A percentile compares a stretch with the other conserved stretches of the same genome.
Conservation (phyloP, 2,888 invertebrate genomes). For the Amiota minor region DNA sequence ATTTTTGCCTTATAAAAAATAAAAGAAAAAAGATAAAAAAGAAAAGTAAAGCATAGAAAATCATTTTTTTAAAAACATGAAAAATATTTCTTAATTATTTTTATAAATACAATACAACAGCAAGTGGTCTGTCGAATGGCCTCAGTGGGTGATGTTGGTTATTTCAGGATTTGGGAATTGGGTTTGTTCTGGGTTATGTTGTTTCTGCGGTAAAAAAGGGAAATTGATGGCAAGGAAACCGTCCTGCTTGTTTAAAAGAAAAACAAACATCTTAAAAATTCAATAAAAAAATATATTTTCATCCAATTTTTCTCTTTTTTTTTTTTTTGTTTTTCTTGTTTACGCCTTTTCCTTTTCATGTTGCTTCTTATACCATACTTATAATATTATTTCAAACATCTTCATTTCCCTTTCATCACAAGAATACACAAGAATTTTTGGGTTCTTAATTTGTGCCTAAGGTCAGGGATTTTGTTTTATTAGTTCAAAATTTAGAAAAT, state of each 20-base stretch:
- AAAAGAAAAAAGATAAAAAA: conserved; percentile 47
- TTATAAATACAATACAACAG: conserved; percentile 60
- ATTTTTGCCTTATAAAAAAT: conserved; percentile 48
- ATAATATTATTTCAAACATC: neutral
- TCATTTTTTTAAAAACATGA: conserved; percentile 53
- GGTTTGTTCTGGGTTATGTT: neutral
- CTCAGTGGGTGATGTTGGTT: conserved; percentile 13
- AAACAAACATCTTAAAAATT: conserved; percentile 16
- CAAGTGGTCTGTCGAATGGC: neutral
- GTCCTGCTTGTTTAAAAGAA: no score
- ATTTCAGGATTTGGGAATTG: neutral
- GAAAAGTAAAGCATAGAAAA: no score
- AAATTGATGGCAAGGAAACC: no score
- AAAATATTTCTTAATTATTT: conserved; percentile 68
- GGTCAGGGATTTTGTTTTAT: conserved; percentile 66
- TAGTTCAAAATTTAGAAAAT: conserved; percentile 49
- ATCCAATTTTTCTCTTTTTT: conserved; percentile 18
- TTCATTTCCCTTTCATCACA: neutral
- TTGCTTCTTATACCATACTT: conserved; percentile 1
- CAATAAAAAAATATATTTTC: neutral
- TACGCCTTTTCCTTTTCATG: neutral
- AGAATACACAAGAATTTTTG: conserved; percentile 34
- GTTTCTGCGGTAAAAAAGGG: neutral
- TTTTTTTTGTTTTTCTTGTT: conserved; percentile 1
- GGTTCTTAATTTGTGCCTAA: conserved; percentile 44